These are phyloP conservation scores for Eriocheir sinensis DNA, from an alignment of 1,140 invertebrate species.

Conservation along the genomic window DNA sequence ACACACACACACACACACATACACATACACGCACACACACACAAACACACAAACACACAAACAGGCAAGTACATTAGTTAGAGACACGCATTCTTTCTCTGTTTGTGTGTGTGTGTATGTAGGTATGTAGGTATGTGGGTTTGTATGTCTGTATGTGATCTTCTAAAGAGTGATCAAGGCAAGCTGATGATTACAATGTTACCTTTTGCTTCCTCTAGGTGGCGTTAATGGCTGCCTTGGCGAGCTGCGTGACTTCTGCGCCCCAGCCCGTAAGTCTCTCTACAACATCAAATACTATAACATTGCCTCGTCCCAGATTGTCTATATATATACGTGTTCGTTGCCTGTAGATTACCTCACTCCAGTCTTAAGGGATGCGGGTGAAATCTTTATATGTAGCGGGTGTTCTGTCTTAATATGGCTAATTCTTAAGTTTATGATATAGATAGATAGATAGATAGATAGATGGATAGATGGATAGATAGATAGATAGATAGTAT, in stretches of 20 bases:
- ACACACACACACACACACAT: too few species aligned
- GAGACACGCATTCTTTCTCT: too few species aligned
- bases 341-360: too few species aligned
- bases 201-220: neutral
- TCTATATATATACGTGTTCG: too few species aligned
- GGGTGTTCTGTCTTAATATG: too few species aligned
- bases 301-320: too few species aligned
- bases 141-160: neutral
- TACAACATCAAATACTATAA: neutral
- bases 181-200: neutral
- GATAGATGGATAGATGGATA: too few species aligned
- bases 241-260: neutral
- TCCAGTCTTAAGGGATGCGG: too few species aligned
- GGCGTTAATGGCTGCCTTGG: neutral
- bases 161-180: neutral
- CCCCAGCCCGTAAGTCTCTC: neutral
- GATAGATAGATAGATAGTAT: too few species aligned
- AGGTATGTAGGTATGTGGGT: neutral
- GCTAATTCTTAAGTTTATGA: too few species aligned
- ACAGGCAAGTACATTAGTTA: neutral
- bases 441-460: too few species aligned
- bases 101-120: conserved; percentile 12
- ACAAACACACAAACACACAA: neutral
- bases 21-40: neutral
- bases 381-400: too few species aligned